Evolutionary conservation across 2,113 vertebrate species (phyloP), one percentile per base, ranked within the genome.

Genomic region (Tapirus terrestris): DNA sequence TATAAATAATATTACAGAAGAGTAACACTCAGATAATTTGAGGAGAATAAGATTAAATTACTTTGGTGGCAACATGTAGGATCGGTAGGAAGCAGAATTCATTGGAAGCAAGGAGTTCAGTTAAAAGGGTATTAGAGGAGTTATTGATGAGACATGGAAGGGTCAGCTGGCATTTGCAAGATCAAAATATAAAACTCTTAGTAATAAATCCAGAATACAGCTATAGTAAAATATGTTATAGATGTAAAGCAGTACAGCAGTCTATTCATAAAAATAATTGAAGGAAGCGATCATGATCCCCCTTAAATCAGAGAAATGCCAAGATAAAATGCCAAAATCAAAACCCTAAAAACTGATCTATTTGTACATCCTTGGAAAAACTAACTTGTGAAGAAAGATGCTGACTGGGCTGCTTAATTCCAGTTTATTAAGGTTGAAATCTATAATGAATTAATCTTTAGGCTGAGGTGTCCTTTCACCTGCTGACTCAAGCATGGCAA

Each of bases 21-120:
- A 73, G 17, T 27, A 60, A 60, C 16, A 79, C 16, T 68, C 33
- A 56, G 27, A 60, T 67, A 27, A 51, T 63, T 58, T 77, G 6
- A 82, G 29, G 60, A 82, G 8, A 97, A 43, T 94, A 96, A 76
- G 17, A 80, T 79, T 61, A 31, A 95, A 25, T 39, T 84, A 93
- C 10, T 76, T 92, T 51, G 21, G 13, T 70, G 25, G 31, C 45
- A 77, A 27, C 73, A 23, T 36, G 0, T n/a, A 89, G 48, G 2
- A 8, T 81, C 13, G 1, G 1, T 48, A 72, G 5, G 67, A 95
- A 91, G 39, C 6, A 16, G 53, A 58, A 94, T 51, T 92, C 33
- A 92, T 13, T n/a, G 53, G 39, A 73, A 88, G 48, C 51, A 87
- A 91, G 43, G 36, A 75, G 53, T 48, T 93, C 29, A 82, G 76